Evolutionary conservation across 2,888 invertebrate genomes (phyloP).

Genomic region (Scaptomyza caliginosa): DNA sequence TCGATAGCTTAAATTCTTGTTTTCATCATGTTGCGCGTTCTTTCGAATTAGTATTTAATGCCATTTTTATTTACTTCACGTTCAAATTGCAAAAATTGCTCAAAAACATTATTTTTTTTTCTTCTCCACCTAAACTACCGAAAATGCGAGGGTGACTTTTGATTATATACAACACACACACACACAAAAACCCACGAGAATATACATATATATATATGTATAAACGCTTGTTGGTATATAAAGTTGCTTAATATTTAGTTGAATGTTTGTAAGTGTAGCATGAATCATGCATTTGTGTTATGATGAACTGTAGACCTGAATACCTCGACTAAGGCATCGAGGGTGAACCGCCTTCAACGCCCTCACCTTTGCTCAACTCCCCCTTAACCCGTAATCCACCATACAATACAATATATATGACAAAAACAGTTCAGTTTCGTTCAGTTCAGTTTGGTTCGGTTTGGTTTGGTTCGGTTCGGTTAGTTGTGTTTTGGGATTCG

Average conservation of each 20-base stretch:
- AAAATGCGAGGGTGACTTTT: conserved; percentile 47
- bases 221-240: conserved; percentile 6
- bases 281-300: conserved; percentile 56
- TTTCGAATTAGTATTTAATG: background rate
- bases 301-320: conserved; percentile 31
- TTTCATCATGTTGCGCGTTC: too few species aligned
- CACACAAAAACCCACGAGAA: background rate
- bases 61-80: background rate
- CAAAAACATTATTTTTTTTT: background rate
- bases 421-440: background rate
- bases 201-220: background rate
- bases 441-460: conserved; percentile 3
- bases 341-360: conserved; percentile 37
- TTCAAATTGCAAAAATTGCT: conserved; percentile 1
- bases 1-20: too few species aligned
- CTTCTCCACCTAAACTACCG: background rate
- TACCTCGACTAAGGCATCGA: conserved; percentile 19
- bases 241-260: conserved; percentile 66
- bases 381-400: too few species aligned
- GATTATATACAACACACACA: background rate
- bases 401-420: background rate
- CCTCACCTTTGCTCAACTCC: too few species aligned
- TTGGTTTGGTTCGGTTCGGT: background rate
- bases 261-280: conserved; percentile 61
- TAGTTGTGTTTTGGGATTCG: conserved; percentile 20